Evolutionary conservation across 2,113 vertebrate genomes (phyloP).

Genomic region (Vombatus ursinus): DNA sequence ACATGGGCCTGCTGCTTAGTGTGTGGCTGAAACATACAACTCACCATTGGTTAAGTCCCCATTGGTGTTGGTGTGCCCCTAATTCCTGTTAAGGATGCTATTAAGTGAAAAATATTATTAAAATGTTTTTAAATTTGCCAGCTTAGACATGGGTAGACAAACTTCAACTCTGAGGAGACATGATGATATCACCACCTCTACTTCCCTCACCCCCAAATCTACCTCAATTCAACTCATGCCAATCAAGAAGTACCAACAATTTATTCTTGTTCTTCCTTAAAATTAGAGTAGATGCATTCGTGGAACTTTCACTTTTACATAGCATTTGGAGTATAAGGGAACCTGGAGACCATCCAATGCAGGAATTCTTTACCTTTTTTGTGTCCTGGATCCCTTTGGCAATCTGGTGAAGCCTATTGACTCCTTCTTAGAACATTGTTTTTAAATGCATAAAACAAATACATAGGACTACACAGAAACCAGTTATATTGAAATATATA

Average conservation of each 20-base stretch:
- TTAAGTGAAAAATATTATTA: neutral
- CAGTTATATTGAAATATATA: neutral
- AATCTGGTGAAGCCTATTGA: neutral
- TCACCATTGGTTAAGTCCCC: neutral
- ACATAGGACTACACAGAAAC: neutral
- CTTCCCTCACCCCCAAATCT: neutral
- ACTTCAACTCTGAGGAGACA: neutral
- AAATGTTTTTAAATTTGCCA: neutral
- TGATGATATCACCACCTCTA: neutral
- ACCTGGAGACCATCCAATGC: neutral
- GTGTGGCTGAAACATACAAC: neutral
- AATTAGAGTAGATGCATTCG: neutral
- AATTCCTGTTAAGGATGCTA: neutral
- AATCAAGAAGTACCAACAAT: neutral
- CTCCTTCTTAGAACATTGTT: neutral
- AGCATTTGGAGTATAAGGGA: neutral
- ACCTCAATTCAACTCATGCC: neutral
- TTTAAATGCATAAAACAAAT: neutral
- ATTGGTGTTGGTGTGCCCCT: neutral
- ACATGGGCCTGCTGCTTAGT: neutral
- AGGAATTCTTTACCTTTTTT: neutral
- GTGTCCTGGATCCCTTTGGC: neutral
- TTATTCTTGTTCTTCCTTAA: neutral
- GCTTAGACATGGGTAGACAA: neutral
- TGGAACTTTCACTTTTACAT: neutral